Conservation (phyloP, 2,888 invertebrate species). For the Agrochola lychnidis region DNA sequence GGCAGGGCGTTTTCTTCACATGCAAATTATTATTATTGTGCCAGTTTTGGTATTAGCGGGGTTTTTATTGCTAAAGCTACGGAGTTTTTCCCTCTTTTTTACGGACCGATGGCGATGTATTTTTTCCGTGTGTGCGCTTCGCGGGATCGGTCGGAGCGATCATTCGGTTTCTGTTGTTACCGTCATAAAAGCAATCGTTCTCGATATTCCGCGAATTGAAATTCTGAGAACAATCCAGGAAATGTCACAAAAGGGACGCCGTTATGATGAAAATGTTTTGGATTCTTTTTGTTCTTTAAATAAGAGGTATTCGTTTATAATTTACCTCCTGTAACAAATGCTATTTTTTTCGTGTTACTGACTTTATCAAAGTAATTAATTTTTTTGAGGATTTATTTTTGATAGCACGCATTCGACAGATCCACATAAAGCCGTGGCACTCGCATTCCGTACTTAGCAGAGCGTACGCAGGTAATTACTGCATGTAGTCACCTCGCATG, state of each 20-base stretch:
- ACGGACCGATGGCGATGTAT: slow-evolving; percentile 67
- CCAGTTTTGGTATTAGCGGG: slow-evolving; percentile 79
- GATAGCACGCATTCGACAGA: background rate
- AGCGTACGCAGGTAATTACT: slow-evolving; percentile 17
- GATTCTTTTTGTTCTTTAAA: slow-evolving; percentile 30
- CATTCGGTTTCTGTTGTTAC: slow-evolving; percentile 64
- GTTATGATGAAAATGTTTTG: slow-evolving; percentile 42
- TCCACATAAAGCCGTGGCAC: background rate
- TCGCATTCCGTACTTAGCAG: slow-evolving; percentile 7
- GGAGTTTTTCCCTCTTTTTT: slow-evolving; percentile 67
- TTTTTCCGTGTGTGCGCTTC: slow-evolving; percentile 60
- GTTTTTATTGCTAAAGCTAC: slow-evolving; percentile 74
- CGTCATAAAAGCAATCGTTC: slow-evolving; percentile 62
- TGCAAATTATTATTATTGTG: slow-evolving; percentile 85
- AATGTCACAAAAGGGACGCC: slow-evolving; percentile 49
- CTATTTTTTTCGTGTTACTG: background rate
- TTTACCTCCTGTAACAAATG: slow-evolving; percentile 3
- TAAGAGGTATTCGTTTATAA: slow-evolving; percentile 37
- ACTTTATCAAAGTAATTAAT: background rate
- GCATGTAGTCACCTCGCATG: slow-evolving; percentile 7
- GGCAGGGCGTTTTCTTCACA: slow-evolving; percentile 78
- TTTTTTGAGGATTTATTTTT: background rate
- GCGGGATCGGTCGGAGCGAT: slow-evolving; percentile 62
- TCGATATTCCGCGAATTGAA: slow-evolving; percentile 58
- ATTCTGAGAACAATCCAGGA: slow-evolving; percentile 52